These are phyloP conservation scores for Xenentodon cancila DNA, from an alignment of 2,797 vertebrate species.

Conservation along the genomic window DNA sequence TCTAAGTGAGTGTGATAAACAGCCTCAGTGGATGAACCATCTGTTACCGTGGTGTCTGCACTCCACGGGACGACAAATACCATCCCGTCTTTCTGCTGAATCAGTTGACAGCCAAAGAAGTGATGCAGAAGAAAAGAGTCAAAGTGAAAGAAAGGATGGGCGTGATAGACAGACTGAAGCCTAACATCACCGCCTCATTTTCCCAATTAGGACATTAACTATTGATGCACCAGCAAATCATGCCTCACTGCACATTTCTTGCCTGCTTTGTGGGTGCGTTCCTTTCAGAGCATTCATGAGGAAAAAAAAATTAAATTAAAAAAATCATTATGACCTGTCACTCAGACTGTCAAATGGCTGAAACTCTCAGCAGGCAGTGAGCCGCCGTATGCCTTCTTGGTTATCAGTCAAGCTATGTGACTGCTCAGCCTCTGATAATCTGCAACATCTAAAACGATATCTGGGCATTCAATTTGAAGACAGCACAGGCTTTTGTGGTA, in stretches of 20 bases:
- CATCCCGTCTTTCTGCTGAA: constrained; percentile 54
- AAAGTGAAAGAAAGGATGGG: not conserved
- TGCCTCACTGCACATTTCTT: constrained; percentile 25
- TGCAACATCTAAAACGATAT: not conserved
- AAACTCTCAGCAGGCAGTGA: constrained; percentile 10
- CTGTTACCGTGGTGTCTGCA: constrained; percentile 46
- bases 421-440: not conserved
- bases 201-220: constrained; percentile 55
- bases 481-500: too few species aligned
- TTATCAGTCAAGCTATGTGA: constrained; percentile 19
- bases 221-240: constrained; percentile 42
- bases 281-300: not conserved
- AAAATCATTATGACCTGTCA: constrained; percentile 25
- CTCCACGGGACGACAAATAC: constrained; percentile 46
- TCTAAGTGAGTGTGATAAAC: constrained; percentile 45
- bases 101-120: constrained; percentile 47
- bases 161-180: constrained; percentile 11
- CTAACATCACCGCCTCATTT: constrained; percentile 23
- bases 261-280: constrained; percentile 34
- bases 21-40: constrained; percentile 37
- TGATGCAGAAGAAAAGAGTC: constrained; percentile 27
- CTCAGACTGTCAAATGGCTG: constrained; percentile 24
- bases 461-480: not conserved
- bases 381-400: not conserved
- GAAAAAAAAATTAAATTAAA: not conserved